Percentiles rank a stretch among this genome's conserved stretches.
phyloP scores from a whole-genome alignment of 2,888 invertebrate species.

The Platycheirus albimanus region DNA sequence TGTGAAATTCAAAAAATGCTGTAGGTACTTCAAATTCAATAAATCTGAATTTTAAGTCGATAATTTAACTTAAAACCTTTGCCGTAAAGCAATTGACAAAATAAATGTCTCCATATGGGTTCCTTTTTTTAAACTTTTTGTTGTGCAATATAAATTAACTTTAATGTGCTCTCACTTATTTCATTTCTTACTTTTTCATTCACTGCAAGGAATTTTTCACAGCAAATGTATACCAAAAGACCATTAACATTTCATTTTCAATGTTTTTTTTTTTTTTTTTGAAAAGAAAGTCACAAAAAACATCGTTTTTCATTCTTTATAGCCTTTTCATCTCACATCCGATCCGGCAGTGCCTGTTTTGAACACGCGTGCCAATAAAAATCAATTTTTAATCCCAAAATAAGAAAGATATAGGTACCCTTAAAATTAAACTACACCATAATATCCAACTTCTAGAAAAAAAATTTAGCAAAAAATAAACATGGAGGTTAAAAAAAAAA shows the following conservation, averaged over 20 bases:
- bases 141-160: neutral
- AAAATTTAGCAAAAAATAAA: constrained; percentile 17
- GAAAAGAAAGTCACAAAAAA: constrained; percentile 21
- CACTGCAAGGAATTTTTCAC: constrained; percentile 13
- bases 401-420: constrained; percentile 22
- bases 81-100: neutral
- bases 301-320: constrained; percentile 39
- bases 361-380: constrained; percentile 62
- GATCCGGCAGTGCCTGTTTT: neutral
- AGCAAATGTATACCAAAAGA: constrained; percentile 31
- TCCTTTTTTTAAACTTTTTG: neutral
- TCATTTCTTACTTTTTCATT: neutral
- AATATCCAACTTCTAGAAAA: neutral
- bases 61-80: no score
- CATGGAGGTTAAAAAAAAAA: constrained; percentile 3
- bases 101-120: neutral
- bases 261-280: constrained; percentile 12
- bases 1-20: no score
- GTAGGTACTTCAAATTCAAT: no score
- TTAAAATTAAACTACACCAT: constrained; percentile 54
- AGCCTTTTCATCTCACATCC: constrained; percentile 13
- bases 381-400: constrained; percentile 69
- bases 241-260: constrained; percentile 28
- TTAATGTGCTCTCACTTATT: neutral
- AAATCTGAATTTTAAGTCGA: no score